A percentile compares a stretch with the other conserved stretches of the same genome.
Evolutionary conservation across 2,888 invertebrate species (phyloP).

Genomic region (Perithous albicinctus): DNA sequence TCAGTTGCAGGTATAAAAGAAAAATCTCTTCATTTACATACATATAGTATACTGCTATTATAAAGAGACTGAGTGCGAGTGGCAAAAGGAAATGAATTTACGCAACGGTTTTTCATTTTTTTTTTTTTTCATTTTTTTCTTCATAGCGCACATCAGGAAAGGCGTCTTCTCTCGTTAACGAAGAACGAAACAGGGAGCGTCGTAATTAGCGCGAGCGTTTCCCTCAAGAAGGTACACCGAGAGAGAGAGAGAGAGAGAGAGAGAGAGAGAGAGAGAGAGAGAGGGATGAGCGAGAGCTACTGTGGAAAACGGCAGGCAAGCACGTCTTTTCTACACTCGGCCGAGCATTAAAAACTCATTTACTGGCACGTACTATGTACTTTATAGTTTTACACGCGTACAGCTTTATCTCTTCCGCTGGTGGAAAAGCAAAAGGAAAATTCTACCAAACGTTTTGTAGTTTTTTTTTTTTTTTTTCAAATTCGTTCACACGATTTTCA

Average conservation of each 20-base stretch:
- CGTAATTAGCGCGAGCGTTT: constrained; percentile 62
- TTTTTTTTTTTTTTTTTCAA: not conserved
- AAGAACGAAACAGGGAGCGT: constrained; percentile 40
- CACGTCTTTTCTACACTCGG: constrained; percentile 32
- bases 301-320: constrained; percentile 23
- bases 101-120: no score
- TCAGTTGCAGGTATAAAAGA: constrained; percentile 55
- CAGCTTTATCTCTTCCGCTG: not conserved
- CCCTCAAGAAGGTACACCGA: constrained; percentile 30
- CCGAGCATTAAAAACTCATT: constrained; percentile 65
- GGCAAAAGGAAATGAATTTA: constrained; percentile 43
- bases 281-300: constrained; percentile 20
- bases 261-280: no score
- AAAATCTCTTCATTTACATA: constrained; percentile 60
- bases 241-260: no score
- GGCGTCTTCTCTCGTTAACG: constrained; percentile 45
- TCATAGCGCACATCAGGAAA: not conserved
- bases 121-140: no score
- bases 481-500: not conserved
- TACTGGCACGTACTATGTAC: constrained; percentile 30
- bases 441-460: not conserved
- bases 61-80: constrained; percentile 29
- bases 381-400: constrained; percentile 1
- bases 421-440: not conserved
- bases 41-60: constrained; percentile 3